A percentile compares a stretch with the other conserved stretches of the same genome.
These are phyloP conservation scores for Pongo abelii DNA, from an alignment of 2,113 vertebrate species.

Conservation along the genomic window DNA sequence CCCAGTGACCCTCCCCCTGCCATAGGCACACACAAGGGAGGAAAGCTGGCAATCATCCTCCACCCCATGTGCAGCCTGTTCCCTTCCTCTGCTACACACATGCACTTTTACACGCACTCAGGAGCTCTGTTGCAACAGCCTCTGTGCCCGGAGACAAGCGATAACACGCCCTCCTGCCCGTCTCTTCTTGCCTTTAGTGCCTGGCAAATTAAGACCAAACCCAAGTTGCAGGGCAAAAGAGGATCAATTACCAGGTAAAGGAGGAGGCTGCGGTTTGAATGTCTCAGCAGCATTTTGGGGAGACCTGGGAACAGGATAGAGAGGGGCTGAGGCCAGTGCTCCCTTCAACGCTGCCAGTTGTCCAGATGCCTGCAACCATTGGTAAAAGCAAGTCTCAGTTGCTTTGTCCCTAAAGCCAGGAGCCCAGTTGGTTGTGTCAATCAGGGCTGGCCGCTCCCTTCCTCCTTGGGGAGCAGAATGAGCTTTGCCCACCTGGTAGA, in stretches of 20 bases:
- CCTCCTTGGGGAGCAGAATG: background rate
- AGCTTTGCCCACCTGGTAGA: background rate
- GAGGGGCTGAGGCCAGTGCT: background rate
- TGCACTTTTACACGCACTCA: conserved; percentile 75
- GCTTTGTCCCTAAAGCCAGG: background rate
- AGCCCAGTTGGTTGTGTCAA: background rate
- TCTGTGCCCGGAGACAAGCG: conserved; percentile 80
- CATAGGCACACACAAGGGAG: background rate
- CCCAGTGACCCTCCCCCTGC: accelerated
- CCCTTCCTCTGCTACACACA: conserved; percentile 57
- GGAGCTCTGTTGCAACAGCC: conserved; percentile 77
- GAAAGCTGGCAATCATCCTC: background rate
- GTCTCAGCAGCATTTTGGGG: conserved; percentile 65
- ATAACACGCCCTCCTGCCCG: conserved; percentile 81
- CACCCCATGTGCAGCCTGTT: background rate
- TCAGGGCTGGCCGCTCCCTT: background rate
- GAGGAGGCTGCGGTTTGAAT: conserved; percentile 60
- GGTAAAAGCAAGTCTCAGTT: background rate
- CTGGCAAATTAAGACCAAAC: conserved; percentile 82
- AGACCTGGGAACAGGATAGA: background rate
- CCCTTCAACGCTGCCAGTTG: background rate
- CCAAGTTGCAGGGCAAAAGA: conserved; percentile 83
- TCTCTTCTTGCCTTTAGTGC: conserved; percentile 81
- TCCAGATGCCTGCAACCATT: background rate
- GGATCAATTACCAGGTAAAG: conserved; percentile 78